phyloP scores from a whole-genome alignment of 2,888 invertebrate genomes.

The Cheilosia soror region DNA sequence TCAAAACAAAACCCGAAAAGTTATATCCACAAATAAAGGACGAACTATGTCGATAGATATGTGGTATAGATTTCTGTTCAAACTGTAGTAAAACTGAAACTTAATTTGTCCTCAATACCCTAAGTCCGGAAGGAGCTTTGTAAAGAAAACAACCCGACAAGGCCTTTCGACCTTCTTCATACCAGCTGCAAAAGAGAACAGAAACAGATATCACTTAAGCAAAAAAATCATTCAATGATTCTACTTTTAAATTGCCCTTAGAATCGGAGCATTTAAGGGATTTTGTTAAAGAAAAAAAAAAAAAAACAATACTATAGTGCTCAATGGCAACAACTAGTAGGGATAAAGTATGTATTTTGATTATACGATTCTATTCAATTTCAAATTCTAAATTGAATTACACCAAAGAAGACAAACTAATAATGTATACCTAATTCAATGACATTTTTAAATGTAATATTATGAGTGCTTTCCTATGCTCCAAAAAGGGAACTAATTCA shows the following conservation, averaged over 20 bases:
- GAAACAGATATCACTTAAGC: neutral
- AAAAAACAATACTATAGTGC: neutral
- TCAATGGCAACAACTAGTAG: neutral
- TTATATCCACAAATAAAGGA: conserved; percentile 5
- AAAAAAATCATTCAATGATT: conserved; percentile 19
- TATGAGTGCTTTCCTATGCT: neutral
- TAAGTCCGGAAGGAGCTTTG: conserved; percentile 34
- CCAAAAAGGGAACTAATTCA: no score
- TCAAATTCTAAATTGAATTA: conserved; percentile 48
- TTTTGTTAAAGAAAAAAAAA: conserved; percentile 19
- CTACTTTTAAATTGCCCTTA: conserved; percentile 24
- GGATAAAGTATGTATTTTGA: conserved; percentile 30
- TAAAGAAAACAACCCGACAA: conserved; percentile 38
- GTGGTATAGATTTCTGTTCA: neutral
- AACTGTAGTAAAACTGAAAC: conserved; percentile 22
- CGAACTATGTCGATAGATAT: neutral
- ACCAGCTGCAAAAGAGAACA: neutral
- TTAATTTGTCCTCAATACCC: conserved; percentile 41
- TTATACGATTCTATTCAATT: conserved; percentile 42
- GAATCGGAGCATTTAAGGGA: conserved; percentile 39
- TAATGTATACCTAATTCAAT: conserved; percentile 29
- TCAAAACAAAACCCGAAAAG: conserved; percentile 30
- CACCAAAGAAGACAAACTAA: conserved; percentile 22
- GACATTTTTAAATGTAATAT: conserved; percentile 16
- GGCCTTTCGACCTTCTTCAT: conserved; percentile 1